Evolutionary conservation across 2,888 invertebrate species (phyloP).

Genomic region (Oasisia sp.): DNA sequence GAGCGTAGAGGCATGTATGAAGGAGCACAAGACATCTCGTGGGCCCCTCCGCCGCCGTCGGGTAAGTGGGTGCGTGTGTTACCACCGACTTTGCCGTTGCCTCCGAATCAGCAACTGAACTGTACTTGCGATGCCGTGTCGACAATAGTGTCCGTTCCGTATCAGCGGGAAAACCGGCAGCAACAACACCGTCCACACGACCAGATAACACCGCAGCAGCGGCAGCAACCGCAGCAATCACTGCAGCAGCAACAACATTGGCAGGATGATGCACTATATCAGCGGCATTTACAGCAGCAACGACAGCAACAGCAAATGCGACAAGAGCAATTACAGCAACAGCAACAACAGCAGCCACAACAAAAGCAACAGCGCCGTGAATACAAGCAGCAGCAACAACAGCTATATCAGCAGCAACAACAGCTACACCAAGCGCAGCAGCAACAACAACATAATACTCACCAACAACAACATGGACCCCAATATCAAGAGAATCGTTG

Average conservation of each 20-base stretch:
- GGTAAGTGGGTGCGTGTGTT: neutral
- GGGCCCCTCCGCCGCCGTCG: neutral
- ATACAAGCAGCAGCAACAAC: neutral
- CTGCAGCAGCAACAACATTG: neutral
- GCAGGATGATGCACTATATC: neutral
- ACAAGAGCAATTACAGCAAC: neutral
- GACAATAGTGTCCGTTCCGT: neutral
- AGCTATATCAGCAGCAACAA: neutral
- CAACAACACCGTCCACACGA: neutral
- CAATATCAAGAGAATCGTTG: neutral
- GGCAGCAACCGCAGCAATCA: neutral
- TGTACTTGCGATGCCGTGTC: neutral
- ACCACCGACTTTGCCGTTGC: neutral
- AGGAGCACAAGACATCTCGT: neutral
- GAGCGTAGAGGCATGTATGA: neutral
- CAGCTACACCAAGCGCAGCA: neutral
- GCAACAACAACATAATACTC: neutral
- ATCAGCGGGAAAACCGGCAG: neutral
- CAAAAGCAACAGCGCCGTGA: neutral
- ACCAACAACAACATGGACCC: neutral
- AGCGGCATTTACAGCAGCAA: neutral
- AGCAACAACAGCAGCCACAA: neutral
- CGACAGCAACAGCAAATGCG: neutral
- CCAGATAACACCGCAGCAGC: neutral
- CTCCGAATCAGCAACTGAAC: neutral